A percentile compares a stretch with the other conserved stretches of the same genome.
Evolutionary conservation across 1,140 invertebrate genomes (phyloP).

Genomic region (Ptiloglossa arizonensis): DNA sequence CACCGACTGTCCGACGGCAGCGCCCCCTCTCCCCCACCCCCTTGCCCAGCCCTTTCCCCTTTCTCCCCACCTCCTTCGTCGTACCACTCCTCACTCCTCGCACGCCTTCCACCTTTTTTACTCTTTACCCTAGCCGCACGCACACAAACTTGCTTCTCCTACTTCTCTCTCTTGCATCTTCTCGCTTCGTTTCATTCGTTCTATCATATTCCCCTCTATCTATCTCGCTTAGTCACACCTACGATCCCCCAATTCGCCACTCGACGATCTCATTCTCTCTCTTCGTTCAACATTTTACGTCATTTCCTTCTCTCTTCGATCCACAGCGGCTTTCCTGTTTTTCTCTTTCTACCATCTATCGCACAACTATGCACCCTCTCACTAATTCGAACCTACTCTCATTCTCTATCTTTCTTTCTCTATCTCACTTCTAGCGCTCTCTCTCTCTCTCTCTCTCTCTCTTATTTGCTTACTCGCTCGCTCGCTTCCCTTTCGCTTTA

Average conservation of each 20-base stretch:
- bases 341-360: slow-evolving; percentile 23
- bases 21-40: slow-evolving; percentile 67
- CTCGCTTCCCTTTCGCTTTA: slow-evolving; percentile 5
- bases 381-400: slow-evolving; percentile 28
- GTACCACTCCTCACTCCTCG: slow-evolving; percentile 2
- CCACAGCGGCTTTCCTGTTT: not conserved
- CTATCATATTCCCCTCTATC: slow-evolving; percentile 18
- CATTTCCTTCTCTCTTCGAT: slow-evolving; percentile 1
- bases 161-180: slow-evolving; percentile 13
- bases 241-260: slow-evolving; percentile 30
- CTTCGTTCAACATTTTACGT: not conserved
- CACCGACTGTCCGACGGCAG: slow-evolving; percentile 75
- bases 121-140: slow-evolving; percentile 10
- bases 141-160: not conserved
- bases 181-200: slow-evolving; percentile 30
- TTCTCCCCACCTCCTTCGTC: not conserved
- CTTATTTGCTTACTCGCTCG: not conserved
- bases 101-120: slow-evolving; percentile 27
- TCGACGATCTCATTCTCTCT: not conserved
- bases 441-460: slow-evolving; percentile 17
- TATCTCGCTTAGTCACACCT: slow-evolving; percentile 44
- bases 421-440: too few relatives aligned
- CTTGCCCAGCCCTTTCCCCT: slow-evolving; percentile 14
- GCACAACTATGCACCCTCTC: slow-evolving; percentile 39
- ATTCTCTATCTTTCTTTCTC: not conserved